Conservation (phyloP, 1,140 invertebrate species). For the Lasioglossum baleicum region DNA sequence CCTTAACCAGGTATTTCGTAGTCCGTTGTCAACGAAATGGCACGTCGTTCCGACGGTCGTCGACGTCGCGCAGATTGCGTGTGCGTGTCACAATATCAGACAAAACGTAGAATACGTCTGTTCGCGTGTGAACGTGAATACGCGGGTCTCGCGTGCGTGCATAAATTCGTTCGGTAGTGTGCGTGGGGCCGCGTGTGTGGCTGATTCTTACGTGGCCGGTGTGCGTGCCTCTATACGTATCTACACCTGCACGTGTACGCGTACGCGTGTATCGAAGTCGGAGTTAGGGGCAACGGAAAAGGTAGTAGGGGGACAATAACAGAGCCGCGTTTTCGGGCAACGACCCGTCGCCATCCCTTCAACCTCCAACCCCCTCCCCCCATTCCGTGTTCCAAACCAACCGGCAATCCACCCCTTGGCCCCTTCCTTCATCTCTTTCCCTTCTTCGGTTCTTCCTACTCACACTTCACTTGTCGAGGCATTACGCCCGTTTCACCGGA, state of each 20-base stretch:
- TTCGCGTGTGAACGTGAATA: constrained; percentile 32
- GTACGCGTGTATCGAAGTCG: constrained; percentile 61
- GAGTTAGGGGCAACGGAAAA: constrained; percentile 57
- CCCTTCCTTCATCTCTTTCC: constrained; percentile 32
- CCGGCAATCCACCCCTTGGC: constrained; percentile 53
- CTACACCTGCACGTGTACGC: constrained; percentile 33
- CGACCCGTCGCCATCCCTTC: constrained; percentile 76
- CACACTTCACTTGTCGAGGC: constrained; percentile 50
- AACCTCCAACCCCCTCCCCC: constrained; percentile 49
- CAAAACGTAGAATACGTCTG: constrained; percentile 23
- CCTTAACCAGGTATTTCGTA: constrained; percentile 29
- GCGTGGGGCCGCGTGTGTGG: constrained; percentile 8
- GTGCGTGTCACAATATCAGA: constrained; percentile 35
- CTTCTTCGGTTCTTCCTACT: constrained; percentile 51
- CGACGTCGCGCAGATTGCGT: constrained; percentile 30
- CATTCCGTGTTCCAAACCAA: constrained; percentile 64
- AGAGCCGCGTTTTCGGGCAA: constrained; percentile 78
- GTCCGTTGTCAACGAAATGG: constrained; percentile 43
- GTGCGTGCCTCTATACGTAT: constrained; percentile 14
- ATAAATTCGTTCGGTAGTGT: constrained; percentile 31
- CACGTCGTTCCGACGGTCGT: constrained; percentile 44
- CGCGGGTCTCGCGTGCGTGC: constrained; percentile 34
- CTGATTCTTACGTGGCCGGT: constrained; percentile 36
- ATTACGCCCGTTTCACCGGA: constrained; percentile 38
- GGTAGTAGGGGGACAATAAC: constrained; percentile 73